Evolutionary conservation across 1,140 invertebrate species (phyloP).

Genomic region (Ephestia elutella): DNA sequence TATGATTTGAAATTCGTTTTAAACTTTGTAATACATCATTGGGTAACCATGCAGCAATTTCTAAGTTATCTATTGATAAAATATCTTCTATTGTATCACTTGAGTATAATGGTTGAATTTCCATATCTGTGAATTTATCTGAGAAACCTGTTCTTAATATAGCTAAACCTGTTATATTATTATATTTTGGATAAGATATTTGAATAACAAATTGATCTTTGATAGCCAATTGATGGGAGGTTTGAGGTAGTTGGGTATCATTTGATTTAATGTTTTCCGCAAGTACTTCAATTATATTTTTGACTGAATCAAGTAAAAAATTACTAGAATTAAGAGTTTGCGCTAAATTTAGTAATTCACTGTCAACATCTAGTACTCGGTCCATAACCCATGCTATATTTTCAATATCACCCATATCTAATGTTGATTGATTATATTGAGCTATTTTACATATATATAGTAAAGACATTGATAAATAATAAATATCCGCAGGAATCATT

Average conservation of each 20-base stretch:
- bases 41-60: constrained; percentile 74
- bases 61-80: constrained; percentile 63
- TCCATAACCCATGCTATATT: constrained; percentile 71
- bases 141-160: constrained; percentile 43
- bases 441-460: constrained; percentile 49
- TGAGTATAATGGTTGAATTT: constrained; percentile 58
- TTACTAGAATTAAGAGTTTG: constrained; percentile 74
- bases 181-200: constrained; percentile 69
- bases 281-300: constrained; percentile 57
- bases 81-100: constrained; percentile 68
- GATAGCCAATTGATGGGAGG: constrained; percentile 41
- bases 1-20: constrained; percentile 32
- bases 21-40: constrained; percentile 54
- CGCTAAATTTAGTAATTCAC: constrained; percentile 58
- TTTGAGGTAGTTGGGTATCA: constrained; percentile 1
- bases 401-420: constrained; percentile 59
- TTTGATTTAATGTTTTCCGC: constrained; percentile 27
- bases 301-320: constrained; percentile 71
- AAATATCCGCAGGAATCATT: constrained; percentile 71
- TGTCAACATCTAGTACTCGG: constrained; percentile 64
- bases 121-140: constrained; percentile 59
- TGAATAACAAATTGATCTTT: constrained; percentile 70
- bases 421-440: constrained; percentile 37
- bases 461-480: constrained; percentile 72
- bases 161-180: constrained; percentile 76